Conservation (phyloP, 2,113 vertebrate species). For the Silurus glanis region DNA sequence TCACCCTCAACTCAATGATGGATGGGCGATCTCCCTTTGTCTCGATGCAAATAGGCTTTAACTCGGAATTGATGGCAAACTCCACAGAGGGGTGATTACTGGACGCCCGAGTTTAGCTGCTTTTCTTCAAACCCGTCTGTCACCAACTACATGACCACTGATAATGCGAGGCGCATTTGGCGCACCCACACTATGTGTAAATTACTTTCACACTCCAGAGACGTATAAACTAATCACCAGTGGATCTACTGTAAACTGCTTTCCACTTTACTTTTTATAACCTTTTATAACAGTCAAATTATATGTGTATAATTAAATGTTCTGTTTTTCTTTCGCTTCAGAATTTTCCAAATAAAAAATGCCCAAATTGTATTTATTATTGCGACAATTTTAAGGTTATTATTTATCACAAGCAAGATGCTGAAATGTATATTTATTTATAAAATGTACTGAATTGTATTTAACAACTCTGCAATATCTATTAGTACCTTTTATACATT, state of each 20-base stretch:
- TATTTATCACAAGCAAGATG: neutral
- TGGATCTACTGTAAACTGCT: constrained; percentile 2
- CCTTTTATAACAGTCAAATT: constrained; percentile 12
- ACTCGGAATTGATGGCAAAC: constrained; percentile 77
- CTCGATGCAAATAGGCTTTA: constrained; percentile 79
- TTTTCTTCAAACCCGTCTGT: constrained; percentile 55
- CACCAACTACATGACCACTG: constrained; percentile 57
- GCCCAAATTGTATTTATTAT: neutral
- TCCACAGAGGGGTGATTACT: constrained; percentile 72
- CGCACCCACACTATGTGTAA: constrained; percentile 40
- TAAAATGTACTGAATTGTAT: neutral
- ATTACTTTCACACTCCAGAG: constrained; percentile 43
- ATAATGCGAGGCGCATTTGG: constrained; percentile 54
- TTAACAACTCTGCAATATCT: neutral
- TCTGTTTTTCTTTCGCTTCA: constrained; percentile 2
- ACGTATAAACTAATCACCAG: constrained; percentile 16
- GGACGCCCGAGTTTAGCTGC: constrained; percentile 55
- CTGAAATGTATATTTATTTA: neutral
- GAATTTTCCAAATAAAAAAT: neutral
- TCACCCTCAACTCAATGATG: constrained; percentile 68
- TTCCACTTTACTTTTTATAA: constrained; percentile 31
- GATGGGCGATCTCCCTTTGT: constrained; percentile 74
- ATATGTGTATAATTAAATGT: neutral
- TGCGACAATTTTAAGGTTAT: neutral
- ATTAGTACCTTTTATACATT: neutral